Conservation (phyloP, 2,797 vertebrate genomes). For the Neopelma chrysocephalum region DNA sequence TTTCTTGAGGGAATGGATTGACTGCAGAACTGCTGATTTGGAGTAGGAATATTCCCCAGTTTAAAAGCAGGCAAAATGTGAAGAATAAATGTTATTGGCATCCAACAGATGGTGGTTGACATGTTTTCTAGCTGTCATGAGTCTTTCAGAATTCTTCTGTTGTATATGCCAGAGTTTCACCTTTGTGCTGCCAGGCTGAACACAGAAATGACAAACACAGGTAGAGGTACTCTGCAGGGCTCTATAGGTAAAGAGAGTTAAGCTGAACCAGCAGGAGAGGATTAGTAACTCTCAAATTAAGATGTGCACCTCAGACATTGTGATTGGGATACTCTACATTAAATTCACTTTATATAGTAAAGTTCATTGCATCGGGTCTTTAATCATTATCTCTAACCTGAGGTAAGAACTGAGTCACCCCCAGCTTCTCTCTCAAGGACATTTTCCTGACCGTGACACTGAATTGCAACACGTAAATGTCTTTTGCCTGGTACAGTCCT, state of each 20-base stretch:
- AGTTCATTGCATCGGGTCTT: background rate
- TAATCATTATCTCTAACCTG: background rate
- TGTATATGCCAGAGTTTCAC: slow-evolving; percentile 3
- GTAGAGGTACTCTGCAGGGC: background rate
- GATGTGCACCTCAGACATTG: background rate
- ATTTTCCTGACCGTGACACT: background rate
- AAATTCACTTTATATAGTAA: background rate
- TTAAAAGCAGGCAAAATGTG: background rate
- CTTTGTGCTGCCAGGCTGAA: slow-evolving; percentile 15
- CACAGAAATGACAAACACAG: background rate
- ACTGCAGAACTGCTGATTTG: background rate
- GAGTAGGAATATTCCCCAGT: background rate
- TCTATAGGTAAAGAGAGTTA: background rate
- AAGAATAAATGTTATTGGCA: background rate
- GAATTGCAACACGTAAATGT: background rate
- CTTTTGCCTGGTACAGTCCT: background rate
- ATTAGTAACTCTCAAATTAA: background rate
- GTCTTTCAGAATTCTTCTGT: background rate
- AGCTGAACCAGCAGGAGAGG: background rate
- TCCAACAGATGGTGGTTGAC: background rate
- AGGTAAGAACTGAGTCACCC: background rate
- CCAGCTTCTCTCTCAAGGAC: background rate
- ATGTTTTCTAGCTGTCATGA: slow-evolving; percentile 12
- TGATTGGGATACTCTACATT: background rate
- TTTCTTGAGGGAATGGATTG: background rate